Base-by-base conservation (phyloP, 2,797 vertebrate genomes). In the Austrolebias charrua region DNA sequence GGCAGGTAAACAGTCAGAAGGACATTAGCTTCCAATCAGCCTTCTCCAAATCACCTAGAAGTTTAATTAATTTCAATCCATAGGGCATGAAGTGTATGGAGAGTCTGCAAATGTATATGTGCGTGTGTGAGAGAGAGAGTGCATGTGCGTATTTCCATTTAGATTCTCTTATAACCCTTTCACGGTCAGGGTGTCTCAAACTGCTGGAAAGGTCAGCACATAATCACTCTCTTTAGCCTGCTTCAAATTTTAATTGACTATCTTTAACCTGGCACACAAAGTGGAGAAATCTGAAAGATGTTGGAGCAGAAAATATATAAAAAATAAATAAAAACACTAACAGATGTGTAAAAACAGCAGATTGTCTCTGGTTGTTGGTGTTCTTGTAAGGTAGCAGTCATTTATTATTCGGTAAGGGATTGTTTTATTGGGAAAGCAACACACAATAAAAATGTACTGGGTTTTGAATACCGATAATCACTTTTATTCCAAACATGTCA, bases 191-290 rank as follows among this genome's bases (percentile, higher is more conserved):
- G 66, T 75, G 75, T 88, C 83, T 86, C 89, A 88, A 91, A 90
- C 82, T 79, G 82, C 86, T 91, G 86, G 84, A 93, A 92, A 92
- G 91, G 91, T 93, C 91, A 93, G 80, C 84, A 84, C 81, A 85
- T 91, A 91, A 91, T 91, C 90, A 86, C 87, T 90, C 88, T 92
- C 86, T 91, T 92, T 91, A 91, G 86, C 86, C 84, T 71, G 86
- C 65, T 88, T 90, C 85, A 88, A 86, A 83, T 91, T 92, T 92
- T 92, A 93, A 94, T 92, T 92, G 91, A 93, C 91, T 88, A 75
- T 88, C 86, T 86, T 82, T 82, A 76, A 63, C 66, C 56, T 66
- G 55, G 62, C 55, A 66, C 58, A 57, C 50, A 7, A 28, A 24
- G 24, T 24, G 24, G 24, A 24, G 24, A 24, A 48, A 68, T 69